Base-by-base conservation (phyloP, 1,140 invertebrate genomes). In the Chrysoperla carnea region DNA sequence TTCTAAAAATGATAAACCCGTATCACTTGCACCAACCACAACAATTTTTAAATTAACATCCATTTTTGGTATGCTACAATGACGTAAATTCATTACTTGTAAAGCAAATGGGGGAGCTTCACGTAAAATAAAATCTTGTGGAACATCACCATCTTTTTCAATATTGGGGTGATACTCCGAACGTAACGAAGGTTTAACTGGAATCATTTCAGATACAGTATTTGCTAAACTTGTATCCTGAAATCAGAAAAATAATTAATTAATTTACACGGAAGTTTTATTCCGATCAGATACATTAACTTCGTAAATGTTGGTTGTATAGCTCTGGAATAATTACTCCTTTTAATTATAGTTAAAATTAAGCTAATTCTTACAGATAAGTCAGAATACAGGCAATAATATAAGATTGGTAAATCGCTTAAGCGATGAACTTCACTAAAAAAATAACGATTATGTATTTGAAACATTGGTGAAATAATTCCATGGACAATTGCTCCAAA, bases 11-110 rank as follows among this genome's bases (percentile, higher is more conserved):
- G 76, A 60, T 2, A 84, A 56, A 1, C 73, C 77, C 7, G 76
- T 75, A 36, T 75, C 67, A 37, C 81, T 82, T 9, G 75, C 77
- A 1, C 82, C 82, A 0, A 84, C 70, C 6, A 85, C 70, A 1
- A 85, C 76, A 40, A 87, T 77, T 46, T 71, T 70, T 7, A 64
- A 56, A 44, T 76, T 76, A n/a, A 76, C 57, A 31, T 62, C 56
- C 0, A 62, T 50, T 45, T 62, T 67, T 1, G 60, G 56, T 15
- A 54, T 48, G 28, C 65, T 63, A 1, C 67, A 57, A 14, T 67
- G 29, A 5, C 63, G 59, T 0, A 63, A 48, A 6, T 60, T 69
- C 7, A 57, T 60, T n/a, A 62, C 41, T 40, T 62, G 70, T 1
- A 72, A 50, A 5, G 64, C 60, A 45, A 62, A 69, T 1, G 55